These are phyloP conservation scores for Galaxias olidus DNA, from an alignment of 2,797 vertebrate genomes.

Conservation along the genomic window DNA sequence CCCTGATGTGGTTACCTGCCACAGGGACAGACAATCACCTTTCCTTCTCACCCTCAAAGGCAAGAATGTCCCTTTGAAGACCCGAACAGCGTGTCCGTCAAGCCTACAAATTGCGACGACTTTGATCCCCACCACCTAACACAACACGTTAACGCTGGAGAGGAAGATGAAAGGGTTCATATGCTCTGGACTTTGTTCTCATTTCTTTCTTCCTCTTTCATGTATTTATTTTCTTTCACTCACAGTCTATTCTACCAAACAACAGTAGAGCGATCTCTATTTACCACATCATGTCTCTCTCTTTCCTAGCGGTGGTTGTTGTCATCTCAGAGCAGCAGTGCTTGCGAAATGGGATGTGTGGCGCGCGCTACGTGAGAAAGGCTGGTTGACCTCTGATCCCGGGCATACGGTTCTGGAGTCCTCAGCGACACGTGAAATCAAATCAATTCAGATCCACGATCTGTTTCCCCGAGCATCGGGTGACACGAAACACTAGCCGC, in stretches of 20 bases:
- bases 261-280: no score
- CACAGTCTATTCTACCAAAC: no score
- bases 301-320: no score
- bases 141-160: no score
- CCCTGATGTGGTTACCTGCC: conserved; percentile 55
- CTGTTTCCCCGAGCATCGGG: conserved; percentile 9
- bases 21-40: conserved; percentile 40
- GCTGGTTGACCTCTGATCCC: conserved; percentile 2
- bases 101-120: neutral
- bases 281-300: no score
- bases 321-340: no score
- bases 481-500: conserved; percentile 11
- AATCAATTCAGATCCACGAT: conserved; percentile 5
- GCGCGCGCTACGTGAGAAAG: no score
- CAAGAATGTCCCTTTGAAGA: conserved; percentile 34
- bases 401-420: conserved; percentile 9
- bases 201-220: no score
- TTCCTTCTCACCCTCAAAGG: conserved; percentile 21
- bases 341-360: no score
- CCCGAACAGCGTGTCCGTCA: neutral
- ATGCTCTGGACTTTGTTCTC: no score
- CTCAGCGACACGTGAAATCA: conserved; percentile 16
- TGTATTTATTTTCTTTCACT: no score
- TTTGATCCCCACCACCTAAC: conserved; percentile 10
- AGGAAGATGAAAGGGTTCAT: no score